A percentile compares a stretch with the other conserved stretches of the same genome.
phyloP scores from a whole-genome alignment of 2,797 vertebrate species.

The Liasis olivaceus region DNA sequence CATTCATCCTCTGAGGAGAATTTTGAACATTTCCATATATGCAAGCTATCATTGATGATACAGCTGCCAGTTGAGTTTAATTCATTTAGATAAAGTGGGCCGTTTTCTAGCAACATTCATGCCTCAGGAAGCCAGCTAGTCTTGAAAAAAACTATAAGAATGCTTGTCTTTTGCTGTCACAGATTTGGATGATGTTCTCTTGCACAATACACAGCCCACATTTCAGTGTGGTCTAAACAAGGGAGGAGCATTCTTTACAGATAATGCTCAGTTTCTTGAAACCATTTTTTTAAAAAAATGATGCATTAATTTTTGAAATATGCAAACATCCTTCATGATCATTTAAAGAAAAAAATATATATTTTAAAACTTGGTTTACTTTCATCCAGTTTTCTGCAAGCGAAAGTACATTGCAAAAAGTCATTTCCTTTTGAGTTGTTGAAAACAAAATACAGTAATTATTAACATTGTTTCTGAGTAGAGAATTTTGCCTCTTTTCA shows the following conservation, averaged over 20 bases:
- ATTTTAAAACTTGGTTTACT: background rate
- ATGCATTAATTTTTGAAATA: background rate
- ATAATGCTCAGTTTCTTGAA: background rate
- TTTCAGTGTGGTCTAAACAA: background rate
- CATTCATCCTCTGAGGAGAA: background rate
- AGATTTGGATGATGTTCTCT: background rate
- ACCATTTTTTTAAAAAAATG: background rate
- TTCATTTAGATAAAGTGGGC: background rate
- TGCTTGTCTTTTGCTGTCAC: background rate
- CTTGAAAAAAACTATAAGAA: background rate
- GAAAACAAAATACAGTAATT: slow-evolving; percentile 23
- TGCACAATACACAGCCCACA: background rate
- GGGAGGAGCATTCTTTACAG: background rate
- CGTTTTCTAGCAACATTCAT: background rate
- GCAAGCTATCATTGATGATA: background rate
- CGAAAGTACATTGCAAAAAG: slow-evolving; percentile 21
- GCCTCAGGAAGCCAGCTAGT: background rate
- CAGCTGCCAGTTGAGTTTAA: background rate
- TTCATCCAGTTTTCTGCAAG: slow-evolving; percentile 33
- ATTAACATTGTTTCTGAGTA: background rate
- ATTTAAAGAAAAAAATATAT: background rate
- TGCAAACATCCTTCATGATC: slow-evolving; percentile 2
- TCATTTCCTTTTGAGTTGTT: background rate
- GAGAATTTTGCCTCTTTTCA: background rate
- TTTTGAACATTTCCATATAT: background rate